Base-by-base conservation (phyloP, 1,140 invertebrate genomes). In the Oryctes rhinoceros region DNA sequence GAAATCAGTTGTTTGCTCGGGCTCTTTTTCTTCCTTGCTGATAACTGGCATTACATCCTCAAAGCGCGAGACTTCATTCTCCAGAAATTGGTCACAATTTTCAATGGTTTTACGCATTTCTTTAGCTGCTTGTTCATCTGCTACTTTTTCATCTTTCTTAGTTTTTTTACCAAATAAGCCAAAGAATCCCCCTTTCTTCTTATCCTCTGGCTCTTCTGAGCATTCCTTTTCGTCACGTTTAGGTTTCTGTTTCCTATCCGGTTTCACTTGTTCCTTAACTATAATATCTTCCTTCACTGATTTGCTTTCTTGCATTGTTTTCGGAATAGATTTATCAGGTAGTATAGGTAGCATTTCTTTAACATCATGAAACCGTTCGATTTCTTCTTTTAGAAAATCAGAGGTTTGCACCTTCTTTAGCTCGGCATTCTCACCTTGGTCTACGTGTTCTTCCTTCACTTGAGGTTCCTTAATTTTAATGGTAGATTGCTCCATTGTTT, bases 171-270 rank as follows among this genome's bases (percentile, higher is more conserved):
- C 76, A 49, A 80, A 80, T n/a, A 80, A 67, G 30, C 59, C 65
- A 71, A 80, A 80, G 20, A 77, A 47, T 13, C 75, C 76, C 7
- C n/a, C 15, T 76, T 76, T 78, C 24, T 80, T 80, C 37, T 71
- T 48, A 3, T 62, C 49, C 7, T 80, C 71, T 3, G 20, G n/a
- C 67, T 80, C 80, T 11, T 71, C 76, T 4, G 65, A 71, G 37
- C 44, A 49, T 74, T 24, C 10, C 75, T 48, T 71, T 37, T 39
- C 7, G 11, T 76, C 35, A 24, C 44, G 37, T 30, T 30, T 37
- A 4, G 44, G 15, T 48, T 37, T 53, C 18, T 39, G 10, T 5
- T 48, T 47, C 47, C 48, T n/a, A 11, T 76, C 44, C 20, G 20
- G 9, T 6, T 44, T 39, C 48, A 47, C 4, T 47, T 48, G 5